Base-by-base conservation (phyloP, 2,797 vertebrate genomes). In the Mormyrus hasselquistii region DNA sequence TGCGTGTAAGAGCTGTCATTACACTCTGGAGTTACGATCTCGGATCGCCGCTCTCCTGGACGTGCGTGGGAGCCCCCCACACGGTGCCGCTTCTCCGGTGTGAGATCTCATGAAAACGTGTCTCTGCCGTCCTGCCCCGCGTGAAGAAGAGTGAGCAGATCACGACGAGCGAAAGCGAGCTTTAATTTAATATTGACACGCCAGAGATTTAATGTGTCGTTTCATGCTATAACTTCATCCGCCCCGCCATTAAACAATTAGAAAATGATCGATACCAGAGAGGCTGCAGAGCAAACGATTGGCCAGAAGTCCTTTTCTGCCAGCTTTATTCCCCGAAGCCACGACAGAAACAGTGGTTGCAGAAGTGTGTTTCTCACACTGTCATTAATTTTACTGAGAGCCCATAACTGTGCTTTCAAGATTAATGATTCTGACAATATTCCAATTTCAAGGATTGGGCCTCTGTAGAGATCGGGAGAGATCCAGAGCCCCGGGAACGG, bases 371-470 rank as follows among this genome's bases (percentile, higher is more conserved):
- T 87, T 55, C 76, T 38, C 82, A 38, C 29, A 79, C 44, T 55
- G 52, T 53, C 76, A 88, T 88, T 88, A 38, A 88, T 90, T 88
- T 84, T 53, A 29, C 55, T 85, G 44, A 85, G 83, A 85, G 69
- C 41, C 49, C 82, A 49, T 82, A 88, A 83, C 25, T n/a, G 47
- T 88, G 49, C 16, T 55, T 83, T 88, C 49, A 88, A 38, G 73
- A 69, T 88, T 88, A 82, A 88, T 88, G 88, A 83, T 82, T 88
- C 73, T 55, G 88, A 88, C 76, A 82, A 88, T 88, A 82, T 83
- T 82, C 50, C 59, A 82, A 79, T 88, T 82, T 83, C 62, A 50
- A 88, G 59, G 87, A 88, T 88, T 88, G 47, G 59, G 47, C 44
- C 47, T 88, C 59, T 88, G 59, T 73, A 47, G 47, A 34, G 59